Conservation (phyloP, 2,888 invertebrate genomes). For the Atethmia centrago region DNA sequence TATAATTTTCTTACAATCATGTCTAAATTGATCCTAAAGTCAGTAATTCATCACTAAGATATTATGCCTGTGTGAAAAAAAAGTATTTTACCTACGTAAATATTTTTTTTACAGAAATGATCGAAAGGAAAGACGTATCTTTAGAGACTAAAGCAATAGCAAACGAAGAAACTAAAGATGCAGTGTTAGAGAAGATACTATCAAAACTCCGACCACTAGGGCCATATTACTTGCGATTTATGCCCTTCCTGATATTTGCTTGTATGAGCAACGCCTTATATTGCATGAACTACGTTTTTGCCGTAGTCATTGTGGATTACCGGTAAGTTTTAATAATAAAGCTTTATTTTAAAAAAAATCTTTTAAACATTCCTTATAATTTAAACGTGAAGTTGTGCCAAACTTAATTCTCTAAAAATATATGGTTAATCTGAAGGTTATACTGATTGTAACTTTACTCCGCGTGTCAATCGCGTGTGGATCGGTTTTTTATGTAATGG, state of each 20-base stretch:
- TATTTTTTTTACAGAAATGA: constrained; percentile 31
- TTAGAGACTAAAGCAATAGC: constrained; percentile 69
- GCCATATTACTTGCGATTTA: constrained; percentile 60
- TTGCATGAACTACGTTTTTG: constrained; percentile 62
- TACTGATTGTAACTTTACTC: too few relatives aligned
- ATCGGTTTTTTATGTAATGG: too few relatives aligned
- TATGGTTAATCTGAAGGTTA: too few relatives aligned
- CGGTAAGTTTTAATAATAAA: constrained; percentile 24
- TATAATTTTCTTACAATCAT: too few relatives aligned
- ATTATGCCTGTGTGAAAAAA: too few relatives aligned
- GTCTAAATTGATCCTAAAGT: too few relatives aligned
- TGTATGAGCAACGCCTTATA: constrained; percentile 57
- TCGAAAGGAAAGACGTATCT: constrained; percentile 15
- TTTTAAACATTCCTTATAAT: background rate
- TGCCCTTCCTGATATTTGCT: constrained; percentile 61
- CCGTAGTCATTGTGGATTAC: constrained; percentile 53
- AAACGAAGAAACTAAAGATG: constrained; percentile 33
- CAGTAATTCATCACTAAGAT: too few relatives aligned
- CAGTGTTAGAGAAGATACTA: constrained; percentile 57
- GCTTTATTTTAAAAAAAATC: background rate
- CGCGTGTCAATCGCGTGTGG: too few relatives aligned
- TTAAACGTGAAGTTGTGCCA: background rate
- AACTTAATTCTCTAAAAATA: background rate
- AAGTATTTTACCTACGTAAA: too few relatives aligned
- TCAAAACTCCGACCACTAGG: constrained; percentile 60